These are phyloP conservation scores for Syritta pipiens DNA, from an alignment of 2,888 invertebrate species.

Conservation along the genomic window DNA sequence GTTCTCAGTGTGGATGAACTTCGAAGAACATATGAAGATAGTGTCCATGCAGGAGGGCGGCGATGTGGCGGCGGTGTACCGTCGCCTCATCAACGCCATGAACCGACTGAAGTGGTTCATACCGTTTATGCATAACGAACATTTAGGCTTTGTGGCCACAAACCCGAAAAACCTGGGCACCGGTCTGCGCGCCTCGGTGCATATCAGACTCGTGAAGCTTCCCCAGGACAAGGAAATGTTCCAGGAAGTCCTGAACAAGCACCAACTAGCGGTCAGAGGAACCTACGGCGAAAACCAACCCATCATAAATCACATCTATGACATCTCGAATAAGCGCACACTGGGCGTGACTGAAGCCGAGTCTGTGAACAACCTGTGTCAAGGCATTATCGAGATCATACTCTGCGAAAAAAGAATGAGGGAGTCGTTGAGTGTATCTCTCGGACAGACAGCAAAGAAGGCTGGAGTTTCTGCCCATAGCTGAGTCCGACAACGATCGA, in stretches of 20 bases:
- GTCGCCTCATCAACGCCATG: too few relatives aligned
- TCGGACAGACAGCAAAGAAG: too few relatives aligned
- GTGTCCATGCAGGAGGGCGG: neutral
- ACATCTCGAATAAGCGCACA: conserved; percentile 99
- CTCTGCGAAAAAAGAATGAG: too few relatives aligned
- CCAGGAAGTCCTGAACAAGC: conserved; percentile 92
- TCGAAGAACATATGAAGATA: neutral
- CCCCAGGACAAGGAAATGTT: conserved; percentile 94
- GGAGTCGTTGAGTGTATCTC: too few relatives aligned
- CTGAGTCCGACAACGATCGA: too few relatives aligned
- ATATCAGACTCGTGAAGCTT: conserved; percentile 96
- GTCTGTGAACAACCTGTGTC: too few relatives aligned
- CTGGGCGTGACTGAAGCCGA: too few relatives aligned
- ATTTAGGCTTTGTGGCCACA: too few relatives aligned
- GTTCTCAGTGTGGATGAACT: conserved; percentile 89
- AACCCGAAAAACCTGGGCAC: conserved; percentile 99
- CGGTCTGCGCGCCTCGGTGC: conserved; percentile 97
- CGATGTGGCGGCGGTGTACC: neutral
- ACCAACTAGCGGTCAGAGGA: conserved; percentile 94
- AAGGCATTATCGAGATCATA: too few relatives aligned
- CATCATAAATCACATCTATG: conserved; percentile 96
- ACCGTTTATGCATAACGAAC: too few relatives aligned
- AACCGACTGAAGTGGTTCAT: too few relatives aligned
- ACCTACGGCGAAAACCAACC: conserved; percentile 98
- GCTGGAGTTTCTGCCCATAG: too few relatives aligned